Evolutionary conservation across 1,140 invertebrate genomes (phyloP), one percentile per base, ranked within the genome.

Genomic region (Calephelis nemesis): DNA sequence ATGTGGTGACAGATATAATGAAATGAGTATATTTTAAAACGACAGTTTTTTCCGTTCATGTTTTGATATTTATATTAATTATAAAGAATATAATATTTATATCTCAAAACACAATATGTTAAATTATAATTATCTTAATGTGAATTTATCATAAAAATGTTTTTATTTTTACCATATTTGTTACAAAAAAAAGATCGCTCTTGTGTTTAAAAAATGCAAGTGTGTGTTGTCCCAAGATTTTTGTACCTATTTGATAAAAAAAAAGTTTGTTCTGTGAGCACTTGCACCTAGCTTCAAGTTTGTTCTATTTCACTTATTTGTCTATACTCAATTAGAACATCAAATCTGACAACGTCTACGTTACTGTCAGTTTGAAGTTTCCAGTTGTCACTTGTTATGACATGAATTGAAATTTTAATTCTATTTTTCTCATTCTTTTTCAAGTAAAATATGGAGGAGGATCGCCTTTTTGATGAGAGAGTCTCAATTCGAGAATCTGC

Each of bases 401-500:
- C 70, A 47, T 45, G 42, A 68, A 70, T 74, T 83, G 77, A 77
- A 82, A 87, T 78, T 85, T 81, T 76, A 62, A 75, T 70, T 78
- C 77, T 62, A 30, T 42, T 63, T 54, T 54, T 66, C 40, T 54
- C 49, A 66, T 45, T 58, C 13, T 58, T 54, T 66, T 11, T 7
- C 7, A 42, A 60, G 85, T 90, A 81, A 87, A 87, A 93, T 81
- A 94, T 94, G 93, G 93, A 94, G 92, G 94, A 94, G 82, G 95
- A 95, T 82, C 93, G 95, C 92, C 94, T 95, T 83, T 95, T 96
- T 87, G 96, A 96, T 87, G 97, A 98, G 87, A 94, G 95, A 87
- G 94, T 96, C 88, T 96, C 95, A 67, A 97, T 98, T 84, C 94
- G 96, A 74, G 95, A 96, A 84, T 96, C 95, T 54, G 95, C 95